Evolutionary conservation across 2,113 vertebrate genomes (phyloP).

Genomic region (Silurus asotus): DNA sequence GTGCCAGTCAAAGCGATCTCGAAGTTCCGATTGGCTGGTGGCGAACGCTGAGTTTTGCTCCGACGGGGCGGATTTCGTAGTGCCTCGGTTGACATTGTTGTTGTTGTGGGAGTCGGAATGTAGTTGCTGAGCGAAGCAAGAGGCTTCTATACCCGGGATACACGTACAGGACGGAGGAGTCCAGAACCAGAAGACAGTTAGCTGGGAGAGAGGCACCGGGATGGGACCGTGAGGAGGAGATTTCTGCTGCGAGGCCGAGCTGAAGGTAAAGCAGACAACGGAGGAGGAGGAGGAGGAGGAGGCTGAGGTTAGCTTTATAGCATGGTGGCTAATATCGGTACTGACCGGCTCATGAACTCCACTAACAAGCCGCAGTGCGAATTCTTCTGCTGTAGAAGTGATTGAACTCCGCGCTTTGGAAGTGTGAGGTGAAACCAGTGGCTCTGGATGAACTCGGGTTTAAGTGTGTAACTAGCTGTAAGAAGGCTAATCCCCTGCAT

Average conservation of each 20-base stretch:
- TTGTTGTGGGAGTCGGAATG: constrained; percentile 78
- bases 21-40: constrained; percentile 36
- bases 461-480: neutral
- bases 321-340: neutral
- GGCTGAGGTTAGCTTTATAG: constrained; percentile 47
- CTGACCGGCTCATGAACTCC: neutral
- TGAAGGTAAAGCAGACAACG: constrained; percentile 70
- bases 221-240: constrained; percentile 62
- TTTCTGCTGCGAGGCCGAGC: constrained; percentile 56
- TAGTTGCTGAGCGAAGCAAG: constrained; percentile 61
- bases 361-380: neutral
- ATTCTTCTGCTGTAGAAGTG: neutral
- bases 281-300: constrained; percentile 24
- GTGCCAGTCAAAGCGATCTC: constrained; percentile 33
- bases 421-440: neutral
- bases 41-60: neutral
- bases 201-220: constrained; percentile 32
- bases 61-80: constrained; percentile 59
- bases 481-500: neutral
- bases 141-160: constrained; percentile 15
- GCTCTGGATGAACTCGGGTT: neutral
- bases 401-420: neutral
- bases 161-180: constrained; percentile 45
- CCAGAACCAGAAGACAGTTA: neutral
- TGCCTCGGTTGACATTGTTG: constrained; percentile 72